Base-by-base conservation (phyloP, 2,113 vertebrate genomes). In the Pteropus alecto region DNA sequence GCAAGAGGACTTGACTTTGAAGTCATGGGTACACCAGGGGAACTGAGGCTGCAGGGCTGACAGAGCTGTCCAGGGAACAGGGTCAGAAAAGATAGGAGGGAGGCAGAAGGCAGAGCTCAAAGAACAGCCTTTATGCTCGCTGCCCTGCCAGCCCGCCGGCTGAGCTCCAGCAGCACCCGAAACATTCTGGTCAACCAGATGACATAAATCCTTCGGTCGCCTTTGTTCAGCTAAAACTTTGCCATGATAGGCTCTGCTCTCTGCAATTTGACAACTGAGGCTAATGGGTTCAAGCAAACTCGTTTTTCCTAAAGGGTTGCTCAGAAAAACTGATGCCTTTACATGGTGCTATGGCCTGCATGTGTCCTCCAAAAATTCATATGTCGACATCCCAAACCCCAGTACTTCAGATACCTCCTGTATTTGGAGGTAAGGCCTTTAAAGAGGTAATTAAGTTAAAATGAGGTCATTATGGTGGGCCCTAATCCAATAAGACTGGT, bases 361-460 rank as follows among this genome's bases (percentile, higher is more conserved):
- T 13, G 30, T 2, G 15, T 10, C 51, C 38, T 9, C n/a, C 16
- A 12, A 21, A 48, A 60, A 54, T 35, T 89, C n/a, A 14, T 22
- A 33, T 33, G 41, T 58, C 24, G 43, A 74, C n/a, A 14, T 89
- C 58, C 56, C 43, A 74, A 54, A 12, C 13, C 16, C 35, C 60
- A 9, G 48, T 14, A 16, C 60, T 46, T 4, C 28, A 56, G 71
- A 74, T 6, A 26, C 14, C 46, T 35, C 41, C 51, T 78, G 0
- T 9, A 14, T 70, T 90, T 90, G 73, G 56, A 86, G 13, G 41
- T 10, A 10, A 8, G 14, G 13, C 28, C 13, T 60, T 48, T 81
- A 41, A 78, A 78, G 28, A 46, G 71, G 26, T 41, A 63, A 79
- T 79, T n/a, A 89, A 65, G 38, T 73, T 74, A 43, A 89, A 81